Conservation (phyloP, 2,113 vertebrate species). For the Chaenocephalus aceratus region DNA sequence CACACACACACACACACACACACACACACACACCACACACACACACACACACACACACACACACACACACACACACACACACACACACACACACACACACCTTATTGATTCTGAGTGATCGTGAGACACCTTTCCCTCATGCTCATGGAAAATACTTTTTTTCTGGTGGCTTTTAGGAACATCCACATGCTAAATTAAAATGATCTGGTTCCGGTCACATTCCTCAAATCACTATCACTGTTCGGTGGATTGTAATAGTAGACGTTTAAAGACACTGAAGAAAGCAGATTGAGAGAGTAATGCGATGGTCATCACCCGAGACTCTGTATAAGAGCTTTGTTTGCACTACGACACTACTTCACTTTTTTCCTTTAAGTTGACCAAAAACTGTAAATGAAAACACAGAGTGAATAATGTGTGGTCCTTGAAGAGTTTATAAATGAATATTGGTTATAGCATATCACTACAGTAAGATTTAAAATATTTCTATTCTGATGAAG, state of each 20-base stretch:
- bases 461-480: slow-evolving; percentile 1
- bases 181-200: not conserved
- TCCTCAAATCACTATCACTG: not conserved
- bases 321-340: not conserved
- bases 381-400: not conserved
- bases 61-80: too few relatives aligned
- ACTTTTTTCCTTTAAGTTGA: not conserved
- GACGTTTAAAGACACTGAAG: not conserved
- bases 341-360: not conserved
- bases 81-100: too few relatives aligned
- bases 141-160: not conserved
- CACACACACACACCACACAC: too few relatives aligned
- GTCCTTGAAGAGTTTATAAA: not conserved
- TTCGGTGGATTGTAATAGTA: not conserved
- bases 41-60: too few relatives aligned
- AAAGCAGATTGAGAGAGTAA: not conserved
- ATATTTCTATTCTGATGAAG: slow-evolving; percentile 42
- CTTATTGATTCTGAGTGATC: slow-evolving; percentile 53
- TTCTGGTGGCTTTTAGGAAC: not conserved
- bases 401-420: not conserved
- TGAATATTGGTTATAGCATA: not conserved
- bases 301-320: not conserved
- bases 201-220: not conserved
- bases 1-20: too few relatives aligned
- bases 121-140: slow-evolving; percentile 16